A percentile compares a stretch with the other conserved stretches of the same genome.
These are phyloP conservation scores for Notodonta ziczac DNA, from an alignment of 2,888 invertebrate genomes.

Conservation along the genomic window DNA sequence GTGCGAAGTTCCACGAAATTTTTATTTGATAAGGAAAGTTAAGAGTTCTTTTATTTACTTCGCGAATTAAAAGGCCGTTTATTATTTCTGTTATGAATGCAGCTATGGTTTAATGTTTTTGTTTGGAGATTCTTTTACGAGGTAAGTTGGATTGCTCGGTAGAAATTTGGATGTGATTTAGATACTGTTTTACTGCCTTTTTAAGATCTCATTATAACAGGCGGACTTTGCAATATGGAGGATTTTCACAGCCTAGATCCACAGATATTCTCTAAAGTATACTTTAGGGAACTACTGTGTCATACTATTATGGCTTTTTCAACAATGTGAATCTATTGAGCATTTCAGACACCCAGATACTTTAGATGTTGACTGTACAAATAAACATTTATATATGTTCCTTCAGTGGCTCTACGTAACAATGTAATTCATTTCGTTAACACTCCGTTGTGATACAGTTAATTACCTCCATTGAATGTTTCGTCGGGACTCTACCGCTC, in stretches of 20 bases:
- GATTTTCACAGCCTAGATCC: too few species aligned
- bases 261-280: too few species aligned
- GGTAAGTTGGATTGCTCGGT: background rate
- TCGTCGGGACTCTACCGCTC: slow-evolving; percentile 44
- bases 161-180: too few species aligned
- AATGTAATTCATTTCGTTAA: slow-evolving; percentile 52
- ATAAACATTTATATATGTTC: slow-evolving; percentile 10
- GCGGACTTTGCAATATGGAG: too few species aligned
- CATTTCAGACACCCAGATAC: too few species aligned
- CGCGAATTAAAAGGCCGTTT: slow-evolving; percentile 20
- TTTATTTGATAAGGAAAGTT: slow-evolving; percentile 35
- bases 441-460: slow-evolving; percentile 49
- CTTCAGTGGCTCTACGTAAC: slow-evolving; percentile 45
- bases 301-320: too few species aligned
- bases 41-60: slow-evolving; percentile 31
- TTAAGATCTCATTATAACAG: background rate
- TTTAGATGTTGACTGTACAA: too few species aligned
- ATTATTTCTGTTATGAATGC: slow-evolving; percentile 7
- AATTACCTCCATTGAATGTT: slow-evolving; percentile 58
- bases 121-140: background rate
- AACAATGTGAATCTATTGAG: too few species aligned
- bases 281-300: too few species aligned
- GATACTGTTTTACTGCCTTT: background rate
- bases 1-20: slow-evolving; percentile 40
- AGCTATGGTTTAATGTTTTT: background rate